A percentile compares a stretch with the other conserved stretches of the same genome.
Evolutionary conservation across 2,113 vertebrate genomes (phyloP).

Genomic region (Gymnogyps californianus): DNA sequence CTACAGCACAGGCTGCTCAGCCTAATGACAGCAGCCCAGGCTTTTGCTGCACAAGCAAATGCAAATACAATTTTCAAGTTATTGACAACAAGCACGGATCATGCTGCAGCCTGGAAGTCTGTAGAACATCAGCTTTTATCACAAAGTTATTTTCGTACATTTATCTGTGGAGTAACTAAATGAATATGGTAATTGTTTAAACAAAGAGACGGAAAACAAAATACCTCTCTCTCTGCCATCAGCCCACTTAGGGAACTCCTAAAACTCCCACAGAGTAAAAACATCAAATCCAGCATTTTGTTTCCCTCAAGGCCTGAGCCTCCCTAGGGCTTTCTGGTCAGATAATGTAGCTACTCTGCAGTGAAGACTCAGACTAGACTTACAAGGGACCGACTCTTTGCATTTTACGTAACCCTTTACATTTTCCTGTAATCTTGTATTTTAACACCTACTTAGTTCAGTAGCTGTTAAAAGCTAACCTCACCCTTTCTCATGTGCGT

Average conservation of each 20-base stretch:
- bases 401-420: not conserved
- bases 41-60: not conserved
- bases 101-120: not conserved
- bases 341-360: not conserved
- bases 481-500: not conserved
- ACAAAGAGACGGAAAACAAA: not conserved
- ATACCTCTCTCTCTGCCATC: not conserved
- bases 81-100: not conserved
- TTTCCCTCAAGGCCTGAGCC: not conserved
- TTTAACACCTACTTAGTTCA: not conserved
- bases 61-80: not conserved
- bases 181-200: not conserved
- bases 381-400: not conserved
- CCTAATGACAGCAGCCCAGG: not conserved
- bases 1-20: not conserved
- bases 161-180: not conserved
- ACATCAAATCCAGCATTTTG: not conserved
- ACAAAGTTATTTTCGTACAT: not conserved
- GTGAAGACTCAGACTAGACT: not conserved
- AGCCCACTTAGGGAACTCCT: not conserved
- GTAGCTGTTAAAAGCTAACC: not conserved
- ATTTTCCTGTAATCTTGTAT: not conserved
- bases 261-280: not conserved
- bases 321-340: not conserved
- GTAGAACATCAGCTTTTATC: not conserved